Percentiles rank a stretch among this genome's conserved stretches.
Conservation (phyloP, 2,797 vertebrate species). For the Buceros bicornis region DNA sequence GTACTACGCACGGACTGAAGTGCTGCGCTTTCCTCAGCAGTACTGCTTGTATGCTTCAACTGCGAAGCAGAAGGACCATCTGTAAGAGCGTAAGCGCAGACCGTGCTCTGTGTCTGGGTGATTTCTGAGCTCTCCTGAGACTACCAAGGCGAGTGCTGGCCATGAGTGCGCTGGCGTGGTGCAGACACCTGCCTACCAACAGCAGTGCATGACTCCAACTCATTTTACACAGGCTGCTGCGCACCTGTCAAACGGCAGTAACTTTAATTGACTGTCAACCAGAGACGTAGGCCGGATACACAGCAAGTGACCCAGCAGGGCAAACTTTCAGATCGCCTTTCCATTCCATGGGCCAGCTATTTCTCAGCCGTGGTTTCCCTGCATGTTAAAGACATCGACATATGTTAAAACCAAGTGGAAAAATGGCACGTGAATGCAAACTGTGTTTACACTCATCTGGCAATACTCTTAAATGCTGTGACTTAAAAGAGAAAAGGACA, state of each 20-base stretch:
- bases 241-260: conserved; percentile 62
- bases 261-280: conserved; percentile 51
- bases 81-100: neutral
- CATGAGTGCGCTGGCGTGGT: fast-evolving
- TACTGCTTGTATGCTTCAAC: neutral
- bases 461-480: neutral
- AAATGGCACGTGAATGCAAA: neutral
- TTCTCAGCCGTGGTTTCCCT: neutral
- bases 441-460: neutral
- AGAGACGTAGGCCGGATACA: neutral
- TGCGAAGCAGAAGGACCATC: neutral
- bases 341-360: conserved; percentile 6
- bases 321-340: conserved; percentile 65
- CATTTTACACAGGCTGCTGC: conserved; percentile 4
- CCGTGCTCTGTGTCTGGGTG: fast-evolving
- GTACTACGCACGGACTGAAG: neutral
- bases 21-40: neutral
- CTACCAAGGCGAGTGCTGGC: neutral
- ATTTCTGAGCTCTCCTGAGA: neutral
- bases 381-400: neutral
- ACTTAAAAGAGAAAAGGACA: conserved; percentile 9
- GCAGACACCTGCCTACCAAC: conserved; percentile 9
- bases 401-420: conserved; percentile 18
- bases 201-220: neutral
- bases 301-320: conserved; percentile 48